These are phyloP conservation scores for Timema cristinae DNA, from an alignment of 2,888 invertebrate species.

Conservation along the genomic window DNA sequence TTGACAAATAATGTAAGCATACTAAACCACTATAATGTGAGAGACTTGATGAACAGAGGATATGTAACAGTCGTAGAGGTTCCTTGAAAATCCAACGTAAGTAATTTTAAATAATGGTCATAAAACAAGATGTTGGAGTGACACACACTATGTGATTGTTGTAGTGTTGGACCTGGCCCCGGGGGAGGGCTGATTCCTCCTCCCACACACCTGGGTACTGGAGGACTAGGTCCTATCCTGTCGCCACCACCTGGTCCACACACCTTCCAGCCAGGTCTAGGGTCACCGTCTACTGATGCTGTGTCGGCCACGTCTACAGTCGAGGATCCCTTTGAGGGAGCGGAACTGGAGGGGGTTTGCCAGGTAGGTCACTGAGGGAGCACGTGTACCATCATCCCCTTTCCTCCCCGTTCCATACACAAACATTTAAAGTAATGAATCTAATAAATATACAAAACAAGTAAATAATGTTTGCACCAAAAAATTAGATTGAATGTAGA, in stretches of 20 bases:
- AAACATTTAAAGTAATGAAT: too few relatives aligned
- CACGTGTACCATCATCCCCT: not conserved
- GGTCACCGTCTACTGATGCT: slow-evolving; percentile 16
- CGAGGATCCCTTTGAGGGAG: slow-evolving; percentile 14
- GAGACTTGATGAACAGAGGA: too few relatives aligned
- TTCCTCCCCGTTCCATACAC: too few relatives aligned
- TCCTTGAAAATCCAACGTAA: too few relatives aligned
- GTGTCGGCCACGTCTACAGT: slow-evolving; percentile 3
- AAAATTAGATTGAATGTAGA: too few relatives aligned
- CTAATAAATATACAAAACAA: too few relatives aligned
- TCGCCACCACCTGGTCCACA: slow-evolving; percentile 26
- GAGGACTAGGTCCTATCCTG: slow-evolving; percentile 23
- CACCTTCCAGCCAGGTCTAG: slow-evolving; percentile 27
- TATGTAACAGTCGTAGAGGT: too few relatives aligned
- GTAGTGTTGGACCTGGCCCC: not conserved
- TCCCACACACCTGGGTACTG: slow-evolving; percentile 12
- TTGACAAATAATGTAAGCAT: too few relatives aligned
- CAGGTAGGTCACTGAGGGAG: slow-evolving; percentile 14
- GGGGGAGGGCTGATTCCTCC: not conserved
- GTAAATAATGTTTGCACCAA: too few relatives aligned
- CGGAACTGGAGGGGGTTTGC: slow-evolving; percentile 17
- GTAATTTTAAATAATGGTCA: too few relatives aligned
- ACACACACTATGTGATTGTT: not conserved
- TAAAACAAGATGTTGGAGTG: too few relatives aligned
- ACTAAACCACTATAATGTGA: too few relatives aligned